Evolutionary conservation across 2,888 invertebrate genomes (phyloP).

Genomic region (Brenthis daphne): DNA sequence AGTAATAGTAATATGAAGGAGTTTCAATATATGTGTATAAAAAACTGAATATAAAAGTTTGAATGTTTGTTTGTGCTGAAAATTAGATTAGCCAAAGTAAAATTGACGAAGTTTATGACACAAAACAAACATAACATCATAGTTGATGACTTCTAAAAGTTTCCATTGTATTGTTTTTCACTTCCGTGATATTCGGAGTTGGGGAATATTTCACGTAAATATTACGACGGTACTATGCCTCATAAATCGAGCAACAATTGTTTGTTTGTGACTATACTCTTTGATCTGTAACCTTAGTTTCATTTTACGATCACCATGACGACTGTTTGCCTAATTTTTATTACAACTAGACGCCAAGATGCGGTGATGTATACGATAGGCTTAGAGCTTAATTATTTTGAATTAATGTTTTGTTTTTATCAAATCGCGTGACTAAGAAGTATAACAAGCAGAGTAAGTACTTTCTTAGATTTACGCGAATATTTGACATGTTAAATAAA

Average conservation of each 20-base stretch:
- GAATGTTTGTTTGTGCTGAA: no score
- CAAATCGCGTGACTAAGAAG: no score
- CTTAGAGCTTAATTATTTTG: no score
- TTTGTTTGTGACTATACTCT: constrained; percentile 23
- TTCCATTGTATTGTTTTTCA: constrained; percentile 5
- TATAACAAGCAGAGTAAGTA: no score
- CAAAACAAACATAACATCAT: no score
- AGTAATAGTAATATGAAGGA: no score
- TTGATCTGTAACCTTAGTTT: constrained; percentile 35
- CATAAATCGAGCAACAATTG: constrained; percentile 36
- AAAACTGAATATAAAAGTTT: no score
- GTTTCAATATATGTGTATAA: no score
- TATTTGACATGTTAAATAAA: no score
- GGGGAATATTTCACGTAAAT: constrained; percentile 26
- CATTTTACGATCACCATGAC: constrained; percentile 17
- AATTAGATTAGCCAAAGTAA: background rate
- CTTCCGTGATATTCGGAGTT: background rate
- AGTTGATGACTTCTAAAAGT: background rate
- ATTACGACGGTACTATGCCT: constrained; percentile 28
- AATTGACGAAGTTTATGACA: background rate
- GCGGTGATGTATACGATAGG: background rate
- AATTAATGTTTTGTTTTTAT: no score
- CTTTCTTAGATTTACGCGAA: no score
- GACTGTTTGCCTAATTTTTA: constrained; percentile 25
- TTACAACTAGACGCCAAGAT: constrained; percentile 12